Conservation (phyloP, 2,113 vertebrate species). For the Barnardius zonarius region DNA sequence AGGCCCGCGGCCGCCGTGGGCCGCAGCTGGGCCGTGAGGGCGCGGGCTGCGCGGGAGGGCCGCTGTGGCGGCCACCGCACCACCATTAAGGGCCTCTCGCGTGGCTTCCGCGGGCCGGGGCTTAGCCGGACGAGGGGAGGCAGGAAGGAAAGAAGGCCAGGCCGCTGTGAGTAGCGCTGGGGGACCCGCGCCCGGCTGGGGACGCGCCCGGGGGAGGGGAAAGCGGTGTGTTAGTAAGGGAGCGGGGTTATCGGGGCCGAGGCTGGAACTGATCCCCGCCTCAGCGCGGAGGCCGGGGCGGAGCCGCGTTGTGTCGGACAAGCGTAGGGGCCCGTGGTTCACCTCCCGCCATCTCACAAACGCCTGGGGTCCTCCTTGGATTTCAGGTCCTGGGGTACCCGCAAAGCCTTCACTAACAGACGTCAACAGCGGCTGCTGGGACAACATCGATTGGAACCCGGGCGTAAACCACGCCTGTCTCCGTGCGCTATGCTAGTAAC, state of each 20-base stretch:
- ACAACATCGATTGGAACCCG: accelerated
- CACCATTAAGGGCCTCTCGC: neutral
- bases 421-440: neutral
- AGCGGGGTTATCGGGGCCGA: neutral
- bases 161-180: neutral
- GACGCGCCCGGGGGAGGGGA: too few relatives aligned
- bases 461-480: neutral
- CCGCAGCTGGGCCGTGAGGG: neutral
- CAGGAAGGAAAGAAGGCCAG: neutral
- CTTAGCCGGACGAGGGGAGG: neutral
- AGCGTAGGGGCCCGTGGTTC: neutral
- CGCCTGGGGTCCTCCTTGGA: neutral
- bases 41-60: neutral
- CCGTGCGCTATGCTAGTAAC: accelerated
- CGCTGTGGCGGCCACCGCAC: neutral
- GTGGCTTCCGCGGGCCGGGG: neutral
- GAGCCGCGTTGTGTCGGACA: accelerated
- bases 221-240: neutral
- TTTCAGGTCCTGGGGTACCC: accelerated
- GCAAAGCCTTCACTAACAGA: accelerated
- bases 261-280: neutral
- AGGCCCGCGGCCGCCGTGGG: neutral
- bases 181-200: too few relatives aligned
- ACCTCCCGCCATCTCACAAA: neutral
- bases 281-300: neutral